Base-by-base conservation (phyloP, 2,113 vertebrate species). In the Ciconia stormi region DNA sequence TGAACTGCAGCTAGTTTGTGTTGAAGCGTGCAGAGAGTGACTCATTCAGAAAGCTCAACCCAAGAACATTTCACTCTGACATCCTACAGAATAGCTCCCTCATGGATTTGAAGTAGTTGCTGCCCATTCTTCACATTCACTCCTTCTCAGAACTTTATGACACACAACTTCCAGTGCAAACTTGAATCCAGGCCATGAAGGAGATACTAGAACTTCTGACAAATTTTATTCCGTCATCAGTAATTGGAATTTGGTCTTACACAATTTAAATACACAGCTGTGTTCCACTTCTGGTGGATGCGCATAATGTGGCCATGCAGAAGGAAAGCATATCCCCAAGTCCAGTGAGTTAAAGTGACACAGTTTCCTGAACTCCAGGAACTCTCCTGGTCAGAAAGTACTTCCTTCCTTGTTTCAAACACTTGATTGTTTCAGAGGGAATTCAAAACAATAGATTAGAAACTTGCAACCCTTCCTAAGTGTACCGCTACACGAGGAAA, bases 391-490 rank as follows among this genome's bases (percentile, higher is more conserved):
- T 95, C 94, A 96, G 93, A 94, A 97, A 97, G 83, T 17, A 73
- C 98, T 98, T 98, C 98, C 98, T 99, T 98, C 98, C 98, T 95
- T 94, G 42, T 80, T 96, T 74, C 91, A 85, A 89, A 96, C 92
- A 71, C 74, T 93, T 49, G 46, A 96, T 81, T 96, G 77, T 97
- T 97, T 91, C 73, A 59, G 93, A 95, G 95, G 90, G 97, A 95
- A 96, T 95, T 94, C 56, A 95, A 67, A 82, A 90, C 87, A 89
- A 95, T 71, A 77, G 79, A 46, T 80, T 59, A 84, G 50, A 95
- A 80, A 80, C 77, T 97, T 85, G 86, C 78, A 42, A 93, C 87
- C 71, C 74, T 70, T 89, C 61, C 88, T 92, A 91, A 83, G 67
- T 13, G 42, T 83, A 83, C 80, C 58, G 94, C 73, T 92, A 56